Percentiles rank a stretch among this genome's conserved stretches.
Conservation (phyloP, 1,140 invertebrate genomes). For the Popillia japonica region DNA sequence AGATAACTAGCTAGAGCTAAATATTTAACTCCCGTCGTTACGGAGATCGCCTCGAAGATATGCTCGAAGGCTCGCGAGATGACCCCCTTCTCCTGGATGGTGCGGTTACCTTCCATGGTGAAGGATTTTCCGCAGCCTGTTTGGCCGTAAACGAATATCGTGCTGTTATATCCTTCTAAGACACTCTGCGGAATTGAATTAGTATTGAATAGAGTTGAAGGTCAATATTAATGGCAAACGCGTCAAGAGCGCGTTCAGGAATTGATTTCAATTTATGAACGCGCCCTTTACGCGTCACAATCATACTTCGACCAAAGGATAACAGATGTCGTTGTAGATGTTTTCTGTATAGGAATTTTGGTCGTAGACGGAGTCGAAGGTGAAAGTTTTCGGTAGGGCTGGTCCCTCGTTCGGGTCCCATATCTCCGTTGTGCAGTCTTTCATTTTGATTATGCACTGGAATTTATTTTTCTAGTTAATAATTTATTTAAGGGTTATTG, state of each 20-base stretch:
- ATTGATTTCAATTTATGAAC: too few species aligned
- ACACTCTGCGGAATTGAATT: conserved; percentile 78
- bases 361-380: conserved; percentile 86
- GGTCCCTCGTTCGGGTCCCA: conserved; percentile 60
- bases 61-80: conserved; percentile 96
- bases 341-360: conserved; percentile 79
- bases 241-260: conserved; percentile 88
- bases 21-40: conserved; percentile 78
- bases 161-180: conserved; percentile 93
- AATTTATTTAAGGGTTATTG: background rate
- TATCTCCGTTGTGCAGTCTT: conserved; percentile 62
- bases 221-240: conserved; percentile 79
- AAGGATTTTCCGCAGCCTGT: conserved; percentile 97
- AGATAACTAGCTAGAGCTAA: conserved; percentile 87
- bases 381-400: conserved; percentile 74
- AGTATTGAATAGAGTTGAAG: too few species aligned
- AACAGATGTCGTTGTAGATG: conserved; percentile 90
- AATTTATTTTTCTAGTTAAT: conserved; percentile 42
- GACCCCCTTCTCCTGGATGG: conserved; percentile 72
- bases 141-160: conserved; percentile 96
- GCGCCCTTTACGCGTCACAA: background rate
- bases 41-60: conserved; percentile 91
- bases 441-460: conserved; percentile 79
- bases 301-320: conserved; percentile 76
- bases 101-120: conserved; percentile 73